These are phyloP conservation scores for Ylistrum balloti DNA, from an alignment of 1,140 invertebrate genomes.

Conservation along the genomic window DNA sequence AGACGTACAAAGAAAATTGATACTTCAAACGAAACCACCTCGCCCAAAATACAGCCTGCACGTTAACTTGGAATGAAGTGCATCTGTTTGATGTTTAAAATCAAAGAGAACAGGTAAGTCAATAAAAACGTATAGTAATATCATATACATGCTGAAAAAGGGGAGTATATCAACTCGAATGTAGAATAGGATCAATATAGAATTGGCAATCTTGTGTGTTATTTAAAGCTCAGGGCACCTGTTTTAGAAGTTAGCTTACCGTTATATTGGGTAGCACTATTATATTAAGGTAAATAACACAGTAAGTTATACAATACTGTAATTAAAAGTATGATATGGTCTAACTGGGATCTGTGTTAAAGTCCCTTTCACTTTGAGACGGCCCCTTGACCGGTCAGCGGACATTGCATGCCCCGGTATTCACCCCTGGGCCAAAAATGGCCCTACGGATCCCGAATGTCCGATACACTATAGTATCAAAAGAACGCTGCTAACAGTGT, in stretches of 20 bases:
- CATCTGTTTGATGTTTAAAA: constrained; percentile 12
- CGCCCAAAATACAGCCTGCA: constrained; percentile 31
- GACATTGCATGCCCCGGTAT: constrained; percentile 8
- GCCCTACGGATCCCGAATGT: constrained; percentile 18
- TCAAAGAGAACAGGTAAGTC: constrained; percentile 32
- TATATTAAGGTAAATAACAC: neutral
- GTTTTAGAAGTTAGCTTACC: constrained; percentile 24
- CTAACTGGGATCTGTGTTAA: neutral
- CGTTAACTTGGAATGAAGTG: constrained; percentile 17
- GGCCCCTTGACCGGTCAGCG: constrained; percentile 29
- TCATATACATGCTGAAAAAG: neutral
- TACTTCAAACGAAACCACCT: constrained; percentile 34
- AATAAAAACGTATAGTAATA: constrained; percentile 35
- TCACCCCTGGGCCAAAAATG: constrained; percentile 30
- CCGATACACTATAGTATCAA: neutral
- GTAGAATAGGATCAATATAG: neutral
- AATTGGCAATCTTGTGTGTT: neutral
- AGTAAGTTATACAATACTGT: neutral
- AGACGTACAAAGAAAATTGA: constrained; percentile 11
- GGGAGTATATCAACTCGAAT: neutral
- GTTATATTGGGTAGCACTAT: neutral
- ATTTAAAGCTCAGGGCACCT: constrained; percentile 31
- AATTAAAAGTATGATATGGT: neutral
- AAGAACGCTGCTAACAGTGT: neutral
- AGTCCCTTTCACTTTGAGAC: neutral